Evolutionary conservation across 1,140 invertebrate species (phyloP), one percentile per base, ranked within the genome.

Genomic region (Camponotus floridanus): DNA sequence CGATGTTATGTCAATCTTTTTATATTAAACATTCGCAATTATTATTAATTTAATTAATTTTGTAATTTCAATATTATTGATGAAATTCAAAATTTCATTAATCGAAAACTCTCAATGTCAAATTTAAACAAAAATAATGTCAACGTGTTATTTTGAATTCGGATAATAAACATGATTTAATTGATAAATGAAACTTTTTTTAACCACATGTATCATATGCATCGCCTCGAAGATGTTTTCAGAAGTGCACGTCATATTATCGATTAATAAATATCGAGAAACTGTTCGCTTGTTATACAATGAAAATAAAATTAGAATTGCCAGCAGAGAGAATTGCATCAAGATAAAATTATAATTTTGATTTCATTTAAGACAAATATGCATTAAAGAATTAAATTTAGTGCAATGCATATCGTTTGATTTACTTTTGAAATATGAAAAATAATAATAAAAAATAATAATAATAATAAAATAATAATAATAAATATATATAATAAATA

Each of bases 231-330:
- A 78, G 11, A 18, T 45, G 39, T 42, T 48, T 42, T 33, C 33
- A 7, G 48, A 51, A 36, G 21, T 13, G 31, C 62, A 62, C 8
- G 61, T 78, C 59, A 78, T 6, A 33, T 81, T 81, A 81, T 81
- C 36, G 65, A 81, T 81, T 81, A 81, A 71, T 59, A 36, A 81
- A 59, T 51, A 42, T 81, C 55, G 26, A 36, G 31, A n/a, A 39
- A 39, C 36, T 39, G 36, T 39, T 39, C 62, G 62, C 36, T 67
- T 5, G 6, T 6, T 3, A 39, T 67, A 55, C 21, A 73, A 18
- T 73, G 15, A 51, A 18, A 36, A 71, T 2, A 9, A 71, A 81
- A 81, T 48, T 80, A n/a, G 62, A 55, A 45, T 33, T 59, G 70
- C 33, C 13, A 42, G 15, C 26, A 71, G 64, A 65, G 26, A 26